Evolutionary conservation across 2,797 vertebrate species (phyloP), one percentile per base, ranked within the genome.

Genomic region (Xenopus petersii): DNA sequence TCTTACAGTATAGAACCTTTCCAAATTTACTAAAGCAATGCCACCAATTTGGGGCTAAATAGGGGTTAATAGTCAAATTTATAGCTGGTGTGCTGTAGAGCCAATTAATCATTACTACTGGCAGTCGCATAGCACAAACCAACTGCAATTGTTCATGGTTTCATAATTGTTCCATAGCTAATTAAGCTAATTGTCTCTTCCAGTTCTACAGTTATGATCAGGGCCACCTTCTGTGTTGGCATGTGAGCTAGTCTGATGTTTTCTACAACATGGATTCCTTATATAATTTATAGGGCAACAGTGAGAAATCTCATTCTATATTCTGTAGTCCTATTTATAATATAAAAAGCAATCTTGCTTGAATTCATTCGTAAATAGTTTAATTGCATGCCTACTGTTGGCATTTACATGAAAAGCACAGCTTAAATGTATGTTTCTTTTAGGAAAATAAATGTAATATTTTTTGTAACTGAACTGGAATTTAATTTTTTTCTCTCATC

Each of bases 141-240:
- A 11, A 30, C 60, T 26, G 36, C 51, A 42, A 46, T 47, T 64
- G 70, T 65, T 68, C 59, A 56, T 62, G 17, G 70, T 73, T 54
- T 73, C 60, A 79, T 79, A 79, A 73, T 79, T 74, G 68, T 65
- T 70, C 66, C 71, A 74, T 55, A 70, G 64, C 66, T 68, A 74
- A 79, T 79, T 79, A 74, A 49, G 66, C 42, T 79, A 79, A 79
- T 79, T 79, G 71, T 54, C 71, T 70, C 71, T 79, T 70, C 65
- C 66, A 60, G 71, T 79, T 48, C 21, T 56, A 21, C 42, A 58
- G 61, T 75, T 79, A 16, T 74, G 71, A 73, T 73, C 60, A 42
- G 60, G 2, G 16, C 15, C 58, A 73, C 66, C 71, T 69, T 17
- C 65, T 73, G 66, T 60, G 65, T 59, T 63, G 56, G 59, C 24